Base-by-base conservation (phyloP, 2,113 vertebrate species). In the Hucho hucho region DNA sequence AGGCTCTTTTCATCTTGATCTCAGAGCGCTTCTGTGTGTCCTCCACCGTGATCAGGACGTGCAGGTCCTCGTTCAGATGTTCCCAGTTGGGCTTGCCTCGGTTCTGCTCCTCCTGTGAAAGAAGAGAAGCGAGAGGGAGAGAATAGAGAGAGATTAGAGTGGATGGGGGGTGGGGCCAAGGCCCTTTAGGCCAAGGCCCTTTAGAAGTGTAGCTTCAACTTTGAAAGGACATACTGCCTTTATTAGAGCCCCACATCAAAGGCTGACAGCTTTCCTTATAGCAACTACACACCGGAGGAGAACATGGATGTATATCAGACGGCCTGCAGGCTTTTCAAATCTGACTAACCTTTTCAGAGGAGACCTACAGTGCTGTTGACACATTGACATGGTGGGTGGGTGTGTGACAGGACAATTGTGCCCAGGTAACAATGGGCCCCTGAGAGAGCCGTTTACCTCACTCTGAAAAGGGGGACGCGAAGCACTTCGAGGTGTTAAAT, bases 1-100 rank as follows among this genome's bases (percentile, higher is more conserved):
- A 91, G 0, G 94, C 94, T 91, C 93, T 92, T 79, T 89, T 91
- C 91, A 95, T 94, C 88, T 94, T 94, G 84, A 94, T 88, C 87
- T 94, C 93, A 0, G 94, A 93, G 83, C 94, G 87, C 77, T 87
- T 82, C 88, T 95, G 94, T 0, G 94, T 93, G 86, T 95, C 94
- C 83, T 95, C 94, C 77, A 95, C 94, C 18, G 93, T 94, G 87
- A 95, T 93, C 75, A 95, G 91, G 74, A 95, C 94, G 43, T 95
- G 94, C 65, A 95, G 91, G 71, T 95, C 94, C 84, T 95, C 94
- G 76, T 94, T 94, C 83, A 95, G 89, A 83, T 95, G 94, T 81
- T 95, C 94, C 94, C 94, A 95, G 90, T 95, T 95, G 11, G 94
- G 94, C 81, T 95, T 95, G 25, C 94, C 94, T 89, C 93, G 83